These are phyloP conservation scores for Andrena dorsata DNA, from an alignment of 2,888 invertebrate genomes.

Conservation along the genomic window DNA sequence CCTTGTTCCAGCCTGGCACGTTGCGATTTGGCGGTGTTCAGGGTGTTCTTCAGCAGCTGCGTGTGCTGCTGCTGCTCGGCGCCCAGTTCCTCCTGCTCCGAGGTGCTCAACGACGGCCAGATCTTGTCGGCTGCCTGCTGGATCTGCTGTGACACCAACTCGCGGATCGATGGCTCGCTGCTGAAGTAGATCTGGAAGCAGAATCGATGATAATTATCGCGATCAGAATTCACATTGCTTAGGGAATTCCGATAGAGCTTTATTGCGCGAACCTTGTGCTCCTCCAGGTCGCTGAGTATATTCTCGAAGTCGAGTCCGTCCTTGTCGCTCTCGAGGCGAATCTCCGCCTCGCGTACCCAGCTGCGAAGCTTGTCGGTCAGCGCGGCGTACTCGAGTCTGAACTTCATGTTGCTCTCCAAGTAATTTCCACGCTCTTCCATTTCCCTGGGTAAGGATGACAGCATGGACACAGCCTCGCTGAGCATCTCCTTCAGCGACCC, in stretches of 20 bases:
- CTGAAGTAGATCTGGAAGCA: constrained; percentile 89
- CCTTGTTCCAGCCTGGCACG: constrained; percentile 93
- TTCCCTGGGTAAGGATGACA: constrained; percentile 92
- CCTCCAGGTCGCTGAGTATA: constrained; percentile 92
- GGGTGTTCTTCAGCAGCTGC: constrained; percentile 92
- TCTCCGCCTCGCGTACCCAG: constrained; percentile 94
- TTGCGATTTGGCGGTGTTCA: constrained; percentile 93
- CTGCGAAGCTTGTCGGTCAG: constrained; percentile 92
- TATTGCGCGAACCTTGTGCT: constrained; percentile 89
- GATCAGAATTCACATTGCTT: too few relatives aligned
- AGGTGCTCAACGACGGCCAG: constrained; percentile 93
- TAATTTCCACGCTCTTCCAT: constrained; percentile 93
- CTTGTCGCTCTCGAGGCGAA: constrained; percentile 91
- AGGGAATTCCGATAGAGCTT: not conserved
- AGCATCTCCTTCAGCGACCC: constrained; percentile 93
- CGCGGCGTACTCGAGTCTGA: constrained; percentile 91
- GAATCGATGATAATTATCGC: not conserved
- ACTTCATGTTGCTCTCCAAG: constrained; percentile 91
- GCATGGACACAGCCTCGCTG: constrained; percentile 92
- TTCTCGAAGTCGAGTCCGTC: constrained; percentile 96
- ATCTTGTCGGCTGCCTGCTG: constrained; percentile 95
- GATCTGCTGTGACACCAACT: constrained; percentile 92
- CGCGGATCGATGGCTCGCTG: constrained; percentile 91
- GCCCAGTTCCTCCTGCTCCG: constrained; percentile 93
- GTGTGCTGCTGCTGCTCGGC: constrained; percentile 93